These are phyloP conservation scores for Heliconius eleuchia DNA, from an alignment of 1,140 invertebrate species.

Conservation along the genomic window DNA sequence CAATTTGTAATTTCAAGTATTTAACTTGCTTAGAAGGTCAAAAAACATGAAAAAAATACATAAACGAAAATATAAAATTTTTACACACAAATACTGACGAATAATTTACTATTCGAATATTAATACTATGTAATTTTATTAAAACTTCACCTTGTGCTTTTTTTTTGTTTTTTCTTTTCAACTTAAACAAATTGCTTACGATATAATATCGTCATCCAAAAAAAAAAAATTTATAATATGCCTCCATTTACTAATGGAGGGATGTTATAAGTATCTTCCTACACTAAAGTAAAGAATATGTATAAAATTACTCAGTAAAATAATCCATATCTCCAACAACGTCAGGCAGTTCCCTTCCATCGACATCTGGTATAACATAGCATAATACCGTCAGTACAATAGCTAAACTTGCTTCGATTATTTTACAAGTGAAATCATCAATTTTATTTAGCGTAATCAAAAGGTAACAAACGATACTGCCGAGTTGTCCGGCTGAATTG, in stretches of 20 bases:
- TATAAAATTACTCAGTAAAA: slow-evolving; percentile 59
- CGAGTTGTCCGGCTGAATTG: slow-evolving; percentile 59
- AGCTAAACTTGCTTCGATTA: slow-evolving; percentile 43
- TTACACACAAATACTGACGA: not conserved
- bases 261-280: not conserved
- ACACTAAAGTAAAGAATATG: not conserved
- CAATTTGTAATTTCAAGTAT: no score
- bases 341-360: slow-evolving; percentile 68
- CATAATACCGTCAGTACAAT: slow-evolving; percentile 47
- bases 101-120: no score
- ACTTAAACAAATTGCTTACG: no score
- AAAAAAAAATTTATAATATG: not conserved
- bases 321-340: slow-evolving; percentile 72
- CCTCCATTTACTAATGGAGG: not conserved
- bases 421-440: slow-evolving; percentile 41
- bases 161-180: no score
- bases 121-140: no score
- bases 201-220: no score
- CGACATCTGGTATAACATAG: slow-evolving; percentile 57
- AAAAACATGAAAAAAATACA: not conserved
- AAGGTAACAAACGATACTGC: slow-evolving; percentile 59
- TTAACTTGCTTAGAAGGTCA: no score
- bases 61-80: not conserved
- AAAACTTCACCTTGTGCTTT: no score
- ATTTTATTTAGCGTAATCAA: slow-evolving; percentile 45